These are phyloP conservation scores for Atlantisia rogersi DNA, from an alignment of 2,113 vertebrate species.

Conservation along the genomic window DNA sequence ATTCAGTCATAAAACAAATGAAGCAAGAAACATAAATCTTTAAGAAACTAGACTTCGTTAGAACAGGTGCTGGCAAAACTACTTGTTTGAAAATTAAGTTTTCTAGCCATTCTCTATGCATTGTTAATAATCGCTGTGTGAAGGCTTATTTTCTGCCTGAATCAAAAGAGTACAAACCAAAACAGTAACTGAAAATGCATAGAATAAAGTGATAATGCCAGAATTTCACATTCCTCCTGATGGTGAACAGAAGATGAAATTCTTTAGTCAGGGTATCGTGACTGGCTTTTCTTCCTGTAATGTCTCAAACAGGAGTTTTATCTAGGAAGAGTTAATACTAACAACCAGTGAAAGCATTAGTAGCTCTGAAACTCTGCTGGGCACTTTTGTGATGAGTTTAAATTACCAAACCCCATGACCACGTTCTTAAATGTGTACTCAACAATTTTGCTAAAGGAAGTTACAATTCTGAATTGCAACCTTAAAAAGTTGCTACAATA, in stretches of 20 bases:
- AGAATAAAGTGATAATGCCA: background rate
- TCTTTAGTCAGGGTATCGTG: background rate
- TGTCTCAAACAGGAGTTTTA: background rate
- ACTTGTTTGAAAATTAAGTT: background rate
- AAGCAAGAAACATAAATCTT: background rate
- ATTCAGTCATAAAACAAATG: background rate
- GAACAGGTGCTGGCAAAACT: background rate
- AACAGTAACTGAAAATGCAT: background rate
- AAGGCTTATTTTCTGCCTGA: background rate
- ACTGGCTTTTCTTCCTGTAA: background rate
- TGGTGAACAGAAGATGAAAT: background rate
- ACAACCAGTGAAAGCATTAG: background rate
- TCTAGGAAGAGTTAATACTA: background rate
- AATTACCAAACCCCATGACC: background rate
- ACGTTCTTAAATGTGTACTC: background rate
- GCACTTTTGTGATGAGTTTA: background rate
- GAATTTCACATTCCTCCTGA: background rate
- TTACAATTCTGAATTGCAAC: background rate
- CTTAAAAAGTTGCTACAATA: background rate
- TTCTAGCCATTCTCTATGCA: background rate
- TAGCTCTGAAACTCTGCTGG: background rate
- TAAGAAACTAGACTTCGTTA: background rate
- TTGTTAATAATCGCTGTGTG: background rate
- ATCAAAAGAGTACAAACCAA: background rate
- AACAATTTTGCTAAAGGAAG: background rate